Evolutionary conservation across 2,888 invertebrate genomes (phyloP).

Genomic region (Microdon myrmicae): DNA sequence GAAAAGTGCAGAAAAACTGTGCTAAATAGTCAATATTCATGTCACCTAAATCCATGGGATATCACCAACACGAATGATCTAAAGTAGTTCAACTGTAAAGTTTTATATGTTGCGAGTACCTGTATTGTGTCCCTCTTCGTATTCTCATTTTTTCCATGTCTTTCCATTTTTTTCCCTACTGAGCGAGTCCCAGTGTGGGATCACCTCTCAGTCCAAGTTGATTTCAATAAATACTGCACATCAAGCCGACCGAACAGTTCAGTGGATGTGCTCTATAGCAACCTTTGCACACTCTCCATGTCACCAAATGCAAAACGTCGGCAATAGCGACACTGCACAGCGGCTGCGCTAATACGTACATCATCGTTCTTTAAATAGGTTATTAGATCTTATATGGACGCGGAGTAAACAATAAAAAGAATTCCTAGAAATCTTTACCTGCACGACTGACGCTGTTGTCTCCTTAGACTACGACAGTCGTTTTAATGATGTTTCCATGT

Average conservation of each 20-base stretch:
- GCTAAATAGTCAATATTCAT: constrained; percentile 45
- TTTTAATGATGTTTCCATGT: constrained; percentile 10
- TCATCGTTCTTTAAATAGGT: constrained; percentile 45
- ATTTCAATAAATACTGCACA: constrained; percentile 45
- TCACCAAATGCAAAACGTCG: constrained; percentile 9
- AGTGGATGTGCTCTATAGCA: neutral
- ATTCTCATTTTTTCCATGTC: constrained; percentile 16
- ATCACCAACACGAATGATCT: constrained; percentile 46
- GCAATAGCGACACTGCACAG: constrained; percentile 25
- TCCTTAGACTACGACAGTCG: neutral
- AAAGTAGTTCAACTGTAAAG: too few relatives aligned
- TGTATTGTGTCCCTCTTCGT: neutral
- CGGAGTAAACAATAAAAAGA: constrained; percentile 1
- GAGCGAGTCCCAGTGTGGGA: too few relatives aligned
- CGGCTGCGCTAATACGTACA: constrained; percentile 30
- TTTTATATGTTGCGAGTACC: too few relatives aligned
- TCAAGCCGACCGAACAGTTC: constrained; percentile 4
- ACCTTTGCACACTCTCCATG: constrained; percentile 7
- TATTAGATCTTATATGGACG: constrained; percentile 49
- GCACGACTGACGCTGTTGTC: too few relatives aligned
- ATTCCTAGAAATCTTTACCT: neutral
- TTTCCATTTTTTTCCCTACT: too few relatives aligned
- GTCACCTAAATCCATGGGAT: constrained; percentile 50
- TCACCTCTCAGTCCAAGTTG: constrained; percentile 10
- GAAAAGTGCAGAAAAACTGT: constrained; percentile 1